Base-by-base conservation (phyloP, 2,797 vertebrate genomes). In the Tiaroga cobitis region DNA sequence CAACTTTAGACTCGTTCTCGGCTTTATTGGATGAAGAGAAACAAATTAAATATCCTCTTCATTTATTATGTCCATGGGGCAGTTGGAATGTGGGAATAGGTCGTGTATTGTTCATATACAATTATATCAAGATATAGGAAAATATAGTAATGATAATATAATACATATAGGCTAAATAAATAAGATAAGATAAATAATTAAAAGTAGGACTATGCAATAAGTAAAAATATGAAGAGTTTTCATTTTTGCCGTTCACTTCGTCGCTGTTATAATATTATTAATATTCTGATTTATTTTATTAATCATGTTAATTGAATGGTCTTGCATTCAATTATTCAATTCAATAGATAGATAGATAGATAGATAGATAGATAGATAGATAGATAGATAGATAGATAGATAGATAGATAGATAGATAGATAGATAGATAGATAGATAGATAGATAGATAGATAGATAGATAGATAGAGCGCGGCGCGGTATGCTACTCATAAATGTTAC, bases 11-110 rank as follows among this genome's bases (percentile, higher is more conserved):
- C 26, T 84, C 43, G 3, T 75, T 81, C 67, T 37, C 6, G 19
- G 51, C 32, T 65, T 70, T 82, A 85, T 51, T 82, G 43, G 65
- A 81, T 82, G 65, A 65, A 82, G 32, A 39, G 19, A 81, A 78
- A 81, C 32, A 29, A 73, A 85, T 86, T 87, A 81, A 69, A 82
- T 82, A 69, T 37, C 80, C 75, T 67, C 37, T 85, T 86, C 84
- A 85, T 85, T 85, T 59, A 87, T 77, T 41, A 21, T 51, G n/a
- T 34, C 80, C 77, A 81, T 34, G 5, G n/a, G 54, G 63, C 49
- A 26, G 9, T 41, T 68, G 61, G n/a, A 21, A 83, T 16, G 24
- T 80, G 41, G 29, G 39, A n/a, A 72, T 19, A 37, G 67, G 34
- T 68, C 9, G 26, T 16, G 61, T 29, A 78, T 78, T 41, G 75